Evolutionary conservation across 2,113 vertebrate genomes (phyloP).

Genomic region (Melanerpes aurifrons): DNA sequence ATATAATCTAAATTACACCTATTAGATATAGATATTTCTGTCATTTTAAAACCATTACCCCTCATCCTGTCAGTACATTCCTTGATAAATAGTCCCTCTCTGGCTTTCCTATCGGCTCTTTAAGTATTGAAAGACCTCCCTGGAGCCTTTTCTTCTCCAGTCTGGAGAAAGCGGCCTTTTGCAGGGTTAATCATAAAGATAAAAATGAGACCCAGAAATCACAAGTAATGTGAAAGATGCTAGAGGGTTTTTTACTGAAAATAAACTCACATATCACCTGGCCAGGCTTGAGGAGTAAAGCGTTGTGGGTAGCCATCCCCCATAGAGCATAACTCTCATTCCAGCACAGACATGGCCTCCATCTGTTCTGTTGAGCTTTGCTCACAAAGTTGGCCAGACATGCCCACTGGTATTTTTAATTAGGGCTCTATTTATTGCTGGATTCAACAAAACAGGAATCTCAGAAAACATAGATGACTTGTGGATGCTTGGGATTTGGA

Average conservation of each 20-base stretch:
- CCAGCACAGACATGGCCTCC: fast-evolving
- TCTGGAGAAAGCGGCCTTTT: not conserved
- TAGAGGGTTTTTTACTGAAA: not conserved
- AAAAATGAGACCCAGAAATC: not conserved
- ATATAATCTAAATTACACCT: not conserved
- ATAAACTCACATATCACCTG: not conserved
- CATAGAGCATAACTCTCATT: fast-evolving
- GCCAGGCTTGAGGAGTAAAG: not conserved
- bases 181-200: not conserved
- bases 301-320: no score
- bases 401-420: not conserved
- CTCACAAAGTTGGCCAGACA: not conserved
- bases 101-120: not conserved
- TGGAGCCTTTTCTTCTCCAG: not conserved
- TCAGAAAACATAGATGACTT: not conserved
- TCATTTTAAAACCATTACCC: not conserved
- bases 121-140: not conserved
- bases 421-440: not conserved
- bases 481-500: not conserved
- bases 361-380: not conserved
- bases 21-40: not conserved
- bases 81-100: not conserved
- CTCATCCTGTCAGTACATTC: not conserved
- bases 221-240: not conserved
- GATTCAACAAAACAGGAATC: not conserved